A percentile compares a stretch with the other conserved stretches of the same genome.
These are phyloP conservation scores for Clarias magur DNA, from an alignment of 2,113 vertebrate genomes.

Conservation along the genomic window DNA sequence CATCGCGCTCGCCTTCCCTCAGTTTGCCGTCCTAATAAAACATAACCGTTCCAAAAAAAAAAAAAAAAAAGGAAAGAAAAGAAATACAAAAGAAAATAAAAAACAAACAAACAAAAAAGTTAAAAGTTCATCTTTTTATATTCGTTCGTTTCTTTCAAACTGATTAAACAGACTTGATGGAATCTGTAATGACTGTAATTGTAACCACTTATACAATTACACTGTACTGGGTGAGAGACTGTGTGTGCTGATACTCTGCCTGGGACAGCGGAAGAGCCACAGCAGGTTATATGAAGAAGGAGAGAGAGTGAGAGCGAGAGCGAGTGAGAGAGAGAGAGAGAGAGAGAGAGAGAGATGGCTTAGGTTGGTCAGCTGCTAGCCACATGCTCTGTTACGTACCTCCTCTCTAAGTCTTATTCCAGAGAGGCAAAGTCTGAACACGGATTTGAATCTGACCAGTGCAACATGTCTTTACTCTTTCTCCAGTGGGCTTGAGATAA, in stretches of 20 bases:
- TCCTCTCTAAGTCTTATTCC: conserved; percentile 22
- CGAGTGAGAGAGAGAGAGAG: conserved; percentile 39
- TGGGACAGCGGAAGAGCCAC: conserved; percentile 43
- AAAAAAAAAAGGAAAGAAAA: conserved; percentile 27
- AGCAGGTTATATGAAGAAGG: conserved; percentile 43
- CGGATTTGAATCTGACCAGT: conserved; percentile 58
- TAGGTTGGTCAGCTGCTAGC: conserved; percentile 94
- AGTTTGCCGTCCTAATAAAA: conserved; percentile 71
- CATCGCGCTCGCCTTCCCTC: conserved; percentile 53
- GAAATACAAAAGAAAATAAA: conserved; percentile 66
- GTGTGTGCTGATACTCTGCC: conserved; percentile 41
- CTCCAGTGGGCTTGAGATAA: background rate
- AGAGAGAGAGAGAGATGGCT: conserved; percentile 60
- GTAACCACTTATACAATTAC: conserved; percentile 81
- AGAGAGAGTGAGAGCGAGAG: conserved; percentile 40
- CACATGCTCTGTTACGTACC: conserved; percentile 79
- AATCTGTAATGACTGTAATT: conserved; percentile 81
- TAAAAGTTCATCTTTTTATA: conserved; percentile 71
- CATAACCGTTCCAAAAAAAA: conserved; percentile 59
- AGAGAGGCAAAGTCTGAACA: conserved; percentile 53
- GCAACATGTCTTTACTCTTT: background rate
- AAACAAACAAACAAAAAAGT: conserved; percentile 63
- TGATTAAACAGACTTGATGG: conserved; percentile 77
- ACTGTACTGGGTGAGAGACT: conserved; percentile 61
- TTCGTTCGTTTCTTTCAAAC: conserved; percentile 54